These are phyloP conservation scores for Leuctra nigra DNA, from an alignment of 2,888 invertebrate genomes.

Conservation along the genomic window DNA sequence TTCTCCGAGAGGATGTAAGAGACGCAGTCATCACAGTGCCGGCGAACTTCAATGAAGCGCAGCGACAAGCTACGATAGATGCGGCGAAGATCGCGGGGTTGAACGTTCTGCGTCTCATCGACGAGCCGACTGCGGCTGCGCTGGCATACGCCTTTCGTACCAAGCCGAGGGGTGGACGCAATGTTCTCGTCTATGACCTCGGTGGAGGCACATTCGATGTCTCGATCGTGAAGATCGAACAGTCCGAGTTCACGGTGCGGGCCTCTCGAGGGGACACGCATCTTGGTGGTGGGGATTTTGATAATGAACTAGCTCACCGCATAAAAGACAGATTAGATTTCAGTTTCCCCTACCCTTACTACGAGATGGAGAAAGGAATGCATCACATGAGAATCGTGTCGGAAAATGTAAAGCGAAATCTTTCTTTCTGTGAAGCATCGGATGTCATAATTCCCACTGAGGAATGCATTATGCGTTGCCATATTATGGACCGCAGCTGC, in stretches of 20 bases:
- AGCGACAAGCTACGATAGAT: constrained; percentile 89
- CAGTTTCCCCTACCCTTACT: too few relatives aligned
- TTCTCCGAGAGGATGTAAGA: constrained; percentile 70
- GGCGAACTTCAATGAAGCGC: constrained; percentile 88
- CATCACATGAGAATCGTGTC: too few relatives aligned
- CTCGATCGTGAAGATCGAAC: constrained; percentile 88
- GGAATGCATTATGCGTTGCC: too few relatives aligned
- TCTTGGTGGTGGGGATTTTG: constrained; percentile 89
- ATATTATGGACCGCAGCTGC: too few relatives aligned
- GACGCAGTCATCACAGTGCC: constrained; percentile 88
- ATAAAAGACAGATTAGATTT: too few relatives aligned
- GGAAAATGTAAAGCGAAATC: too few relatives aligned
- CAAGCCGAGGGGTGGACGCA: constrained; percentile 59
- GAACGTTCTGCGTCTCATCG: constrained; percentile 83
- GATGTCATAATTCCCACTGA: too few relatives aligned
- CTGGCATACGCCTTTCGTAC: constrained; percentile 78
- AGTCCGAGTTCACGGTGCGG: constrained; percentile 79
- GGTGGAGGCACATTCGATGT: constrained; percentile 95
- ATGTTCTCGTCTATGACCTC: constrained; percentile 73
- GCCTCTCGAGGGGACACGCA: constrained; percentile 95
- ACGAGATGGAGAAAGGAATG: too few relatives aligned
- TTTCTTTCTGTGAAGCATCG: too few relatives aligned
- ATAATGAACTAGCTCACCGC: constrained; percentile 89
- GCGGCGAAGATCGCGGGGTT: constrained; percentile 79
- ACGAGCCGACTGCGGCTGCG: constrained; percentile 86